Base-by-base conservation (phyloP, 1,140 invertebrate species). In the Drosophila kepulauana region DNA sequence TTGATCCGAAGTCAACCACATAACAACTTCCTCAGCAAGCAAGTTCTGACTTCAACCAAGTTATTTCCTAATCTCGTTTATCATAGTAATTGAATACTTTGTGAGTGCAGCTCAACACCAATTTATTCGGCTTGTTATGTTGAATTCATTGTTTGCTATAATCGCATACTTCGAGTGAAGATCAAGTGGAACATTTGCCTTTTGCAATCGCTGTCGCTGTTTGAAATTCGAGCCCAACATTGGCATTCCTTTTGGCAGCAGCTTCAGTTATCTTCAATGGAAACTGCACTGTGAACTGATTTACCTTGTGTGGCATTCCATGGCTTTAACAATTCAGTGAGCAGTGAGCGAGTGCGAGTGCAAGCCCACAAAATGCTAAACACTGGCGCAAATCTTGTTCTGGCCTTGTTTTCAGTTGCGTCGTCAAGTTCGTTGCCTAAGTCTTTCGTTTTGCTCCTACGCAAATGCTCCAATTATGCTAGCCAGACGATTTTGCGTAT, bases 391-490 rank as follows among this genome's bases (percentile, higher is more conserved):
- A 11, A 61, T 61, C 33, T 57, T n/a, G 51, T 33, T 35, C 20
- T 41, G 54, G 52, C 30, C 15, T 16, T 35, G 52, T 38, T 56
- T 38, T 15, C 4, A 52, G 68, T 79, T 4, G 16, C 13, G 15
- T 41, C 54, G 54, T 41, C 54, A 80, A 85, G 86, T 90, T 90
- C 87, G 86, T 74, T 90, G 82, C 70, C 66, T 77, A 82, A 90
- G 86, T 90, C 86, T 87, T 91, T 90, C 76, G 68, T 75, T 82
- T 82, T 5, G 59, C 63, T 38, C 72, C 84, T 71, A 82, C 82
- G 76, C 79, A 41, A 62, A 11, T 74, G 84, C 68, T 82, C 79
- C 65, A 82, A 68, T 82, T 82, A 43, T 33, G 33, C 6, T 48
- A 3, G 45, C 45, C 67, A 63, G 7, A 33, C 46, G 13, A 48